phyloP scores from a whole-genome alignment of 1,140 invertebrate genomes.

The Panagrolaimus sp. region DNA sequence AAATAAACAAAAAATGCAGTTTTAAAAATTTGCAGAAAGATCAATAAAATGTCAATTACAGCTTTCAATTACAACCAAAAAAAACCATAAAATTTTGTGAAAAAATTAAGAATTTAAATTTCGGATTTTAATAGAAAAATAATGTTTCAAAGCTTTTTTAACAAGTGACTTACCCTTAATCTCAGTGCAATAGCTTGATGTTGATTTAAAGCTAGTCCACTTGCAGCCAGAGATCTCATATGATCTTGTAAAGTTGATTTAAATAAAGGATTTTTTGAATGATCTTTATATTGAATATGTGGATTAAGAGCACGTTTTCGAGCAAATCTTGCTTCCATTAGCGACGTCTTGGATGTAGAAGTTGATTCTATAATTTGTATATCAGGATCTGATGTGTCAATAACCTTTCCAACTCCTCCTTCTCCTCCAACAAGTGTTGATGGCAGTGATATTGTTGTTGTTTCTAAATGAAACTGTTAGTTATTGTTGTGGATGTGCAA shows the following conservation, averaged over 20 bases:
- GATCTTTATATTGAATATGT: slow-evolving; percentile 31
- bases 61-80: too few relatives aligned
- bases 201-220: slow-evolving; percentile 30
- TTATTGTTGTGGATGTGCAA: too few relatives aligned
- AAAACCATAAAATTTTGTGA: too few relatives aligned
- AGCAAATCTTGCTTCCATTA: slow-evolving; percentile 16
- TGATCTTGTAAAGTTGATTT: slow-evolving; percentile 37
- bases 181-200: slow-evolving; percentile 35
- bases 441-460: too few relatives aligned
- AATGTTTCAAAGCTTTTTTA: neutral
- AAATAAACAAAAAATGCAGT: too few relatives aligned
- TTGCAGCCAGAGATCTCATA: slow-evolving; percentile 26
- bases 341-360: slow-evolving; percentile 2
- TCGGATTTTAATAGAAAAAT: too few relatives aligned
- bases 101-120: too few relatives aligned
- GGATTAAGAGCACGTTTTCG: neutral
- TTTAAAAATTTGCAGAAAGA: too few relatives aligned
- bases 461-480: too few relatives aligned
- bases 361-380: slow-evolving; percentile 28
- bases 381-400: slow-evolving; percentile 28
- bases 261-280: slow-evolving; percentile 36
- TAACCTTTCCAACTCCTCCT: slow-evolving; percentile 16
- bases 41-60: too few relatives aligned
- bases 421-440: too few relatives aligned
- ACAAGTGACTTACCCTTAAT: slow-evolving; percentile 18